Percentiles rank a stretch among this genome's conserved stretches.
phyloP scores from a whole-genome alignment of 2,113 vertebrate species.

The Paedocypris sp. region DNA sequence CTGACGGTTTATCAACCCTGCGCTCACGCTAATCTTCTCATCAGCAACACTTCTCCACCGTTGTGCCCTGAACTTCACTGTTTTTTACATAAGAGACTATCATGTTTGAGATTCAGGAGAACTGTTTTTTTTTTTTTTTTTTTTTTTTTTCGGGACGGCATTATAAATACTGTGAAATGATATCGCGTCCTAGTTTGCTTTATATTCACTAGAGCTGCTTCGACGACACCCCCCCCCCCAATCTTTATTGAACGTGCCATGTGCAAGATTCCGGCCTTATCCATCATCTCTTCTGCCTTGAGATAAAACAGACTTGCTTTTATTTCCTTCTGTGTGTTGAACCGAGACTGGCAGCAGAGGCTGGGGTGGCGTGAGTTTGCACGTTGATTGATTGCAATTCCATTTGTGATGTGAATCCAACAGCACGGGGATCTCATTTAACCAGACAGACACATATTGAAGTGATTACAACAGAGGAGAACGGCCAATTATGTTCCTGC shows the following conservation, averaged over 20 bases:
- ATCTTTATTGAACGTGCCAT: neutral
- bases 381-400: conserved; percentile 37
- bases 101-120: conserved; percentile 25
- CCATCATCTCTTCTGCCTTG: neutral
- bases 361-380: neutral
- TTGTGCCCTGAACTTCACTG: neutral
- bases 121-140: neutral
- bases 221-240: conserved; percentile 3
- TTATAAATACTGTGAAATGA: conserved; percentile 17
- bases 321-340: neutral
- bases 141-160: conserved; percentile 30
- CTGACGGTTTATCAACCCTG: conserved; percentile 13
- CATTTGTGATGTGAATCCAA: conserved; percentile 32
- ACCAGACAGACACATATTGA: conserved; percentile 36
- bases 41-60: neutral
- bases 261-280: neutral
- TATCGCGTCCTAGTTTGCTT: conserved; percentile 25
- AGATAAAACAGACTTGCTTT: neutral
- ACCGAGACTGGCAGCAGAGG: neutral
- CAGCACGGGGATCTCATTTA: conserved; percentile 33
- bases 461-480: conserved; percentile 42
- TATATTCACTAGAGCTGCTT: neutral
- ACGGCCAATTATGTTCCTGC: conserved; percentile 32
- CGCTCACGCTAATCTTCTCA: neutral
- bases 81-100: conserved; percentile 1